phyloP scores from a whole-genome alignment of 2,113 vertebrate genomes.

The Poeciliopsis occidentalis region DNA sequence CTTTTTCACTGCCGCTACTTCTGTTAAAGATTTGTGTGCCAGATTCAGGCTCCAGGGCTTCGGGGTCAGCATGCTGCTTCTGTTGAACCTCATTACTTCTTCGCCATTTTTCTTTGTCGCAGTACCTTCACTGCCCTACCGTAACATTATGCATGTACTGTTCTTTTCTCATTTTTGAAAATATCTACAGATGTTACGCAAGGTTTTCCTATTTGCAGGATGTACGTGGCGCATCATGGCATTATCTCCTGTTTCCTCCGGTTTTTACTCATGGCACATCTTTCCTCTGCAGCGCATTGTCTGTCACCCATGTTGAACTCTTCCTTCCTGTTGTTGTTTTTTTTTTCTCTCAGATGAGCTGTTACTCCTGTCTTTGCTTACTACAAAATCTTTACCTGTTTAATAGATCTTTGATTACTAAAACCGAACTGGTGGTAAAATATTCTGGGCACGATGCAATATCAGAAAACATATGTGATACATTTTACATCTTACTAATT shows the following conservation, averaged over 20 bases:
- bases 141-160: background rate
- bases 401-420: background rate
- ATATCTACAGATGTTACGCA: constrained; percentile 7
- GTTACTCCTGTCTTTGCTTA: constrained; percentile 1
- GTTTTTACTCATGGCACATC: background rate
- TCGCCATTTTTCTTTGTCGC: background rate
- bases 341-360: constrained; percentile 17
- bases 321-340: background rate
- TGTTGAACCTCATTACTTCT: constrained; percentile 1
- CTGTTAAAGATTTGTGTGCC: constrained; percentile 70
- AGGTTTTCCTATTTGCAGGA: constrained; percentile 13
- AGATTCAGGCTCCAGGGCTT: constrained; percentile 14
- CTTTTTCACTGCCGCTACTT: constrained; percentile 85
- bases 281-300: constrained; percentile 18
- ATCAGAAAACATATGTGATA: background rate
- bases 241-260: constrained; percentile 16
- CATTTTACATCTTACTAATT: constrained; percentile 7
- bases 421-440: background rate
- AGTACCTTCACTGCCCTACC: background rate
- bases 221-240: constrained; percentile 29
- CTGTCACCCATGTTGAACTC: constrained; percentile 6
- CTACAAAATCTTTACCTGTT: background rate
- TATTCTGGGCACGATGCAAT: background rate
- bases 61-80: constrained; percentile 37
- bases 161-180: background rate